These are phyloP conservation scores for Bursaphelenchus mucronatus DNA, from an alignment of 1,140 invertebrate species.

Conservation along the genomic window DNA sequence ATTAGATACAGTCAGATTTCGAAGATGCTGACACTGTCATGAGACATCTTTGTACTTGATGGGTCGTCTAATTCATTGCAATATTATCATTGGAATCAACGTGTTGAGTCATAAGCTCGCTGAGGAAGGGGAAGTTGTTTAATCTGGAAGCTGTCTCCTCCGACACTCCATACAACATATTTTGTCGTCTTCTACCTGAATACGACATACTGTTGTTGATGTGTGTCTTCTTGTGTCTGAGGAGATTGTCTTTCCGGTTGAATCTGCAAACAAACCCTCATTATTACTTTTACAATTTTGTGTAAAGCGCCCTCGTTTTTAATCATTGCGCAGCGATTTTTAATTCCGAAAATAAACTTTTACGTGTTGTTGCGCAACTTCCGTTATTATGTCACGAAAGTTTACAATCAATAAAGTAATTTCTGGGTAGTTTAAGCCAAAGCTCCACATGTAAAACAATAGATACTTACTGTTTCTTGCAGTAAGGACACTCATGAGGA, in stretches of 20 bases:
- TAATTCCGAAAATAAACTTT: too few relatives aligned
- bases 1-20: too few relatives aligned
- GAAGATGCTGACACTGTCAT: too few relatives aligned
- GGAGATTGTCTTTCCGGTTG: slow-evolving; percentile 57
- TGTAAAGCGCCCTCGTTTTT: too few relatives aligned
- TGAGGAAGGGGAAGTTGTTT: slow-evolving; percentile 19
- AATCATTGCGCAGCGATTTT: too few relatives aligned
- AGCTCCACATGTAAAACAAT: slow-evolving; percentile 7
- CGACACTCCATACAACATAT: slow-evolving; percentile 25
- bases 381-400: slow-evolving; percentile 11
- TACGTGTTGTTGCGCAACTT: too few relatives aligned
- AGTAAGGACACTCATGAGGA: slow-evolving; percentile 56
- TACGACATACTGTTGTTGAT: slow-evolving; percentile 33
- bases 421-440: slow-evolving; percentile 12
- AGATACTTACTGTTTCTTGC: slow-evolving; percentile 43
- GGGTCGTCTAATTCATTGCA: too few relatives aligned
- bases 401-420: not conserved
- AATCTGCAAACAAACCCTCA: slow-evolving; percentile 32
- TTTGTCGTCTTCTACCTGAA: slow-evolving; percentile 22
- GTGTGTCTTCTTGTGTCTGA: slow-evolving; percentile 58
- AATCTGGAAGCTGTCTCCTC: slow-evolving; percentile 17
- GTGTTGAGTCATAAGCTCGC: slow-evolving; percentile 7
- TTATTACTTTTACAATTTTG: not conserved
- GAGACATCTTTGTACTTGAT: too few relatives aligned
- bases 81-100: not conserved